Evolutionary conservation across 2,113 vertebrate species (phyloP).

Genomic region (Mormoops blainvillei): DNA sequence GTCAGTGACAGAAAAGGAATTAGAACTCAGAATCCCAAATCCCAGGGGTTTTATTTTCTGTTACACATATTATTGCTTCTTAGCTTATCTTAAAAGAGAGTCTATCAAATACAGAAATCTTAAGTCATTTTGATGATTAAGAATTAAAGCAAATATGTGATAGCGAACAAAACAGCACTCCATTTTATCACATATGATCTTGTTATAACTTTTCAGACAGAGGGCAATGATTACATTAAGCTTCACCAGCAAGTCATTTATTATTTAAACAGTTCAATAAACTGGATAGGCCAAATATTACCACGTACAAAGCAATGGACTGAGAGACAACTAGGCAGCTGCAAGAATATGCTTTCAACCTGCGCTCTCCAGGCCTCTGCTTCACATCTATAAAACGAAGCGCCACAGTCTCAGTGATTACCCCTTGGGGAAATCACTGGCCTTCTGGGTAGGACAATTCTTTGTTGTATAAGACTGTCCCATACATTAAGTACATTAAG

Average conservation of each 20-base stretch:
- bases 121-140: conserved; percentile 49
- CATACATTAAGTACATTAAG: neutral
- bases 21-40: conserved; percentile 18
- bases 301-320: neutral
- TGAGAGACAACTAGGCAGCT: neutral
- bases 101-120: conserved; percentile 19
- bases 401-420: neutral
- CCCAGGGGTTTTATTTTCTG: neutral
- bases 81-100: conserved; percentile 26
- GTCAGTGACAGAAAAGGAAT: neutral
- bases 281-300: neutral
- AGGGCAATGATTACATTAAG: conserved; percentile 33
- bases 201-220: conserved; percentile 21
- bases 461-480: neutral
- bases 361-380: neutral
- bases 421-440: neutral
- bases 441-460: neutral
- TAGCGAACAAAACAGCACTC: conserved; percentile 30
- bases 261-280: conserved; percentile 19
- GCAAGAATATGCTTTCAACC: neutral
- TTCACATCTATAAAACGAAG: neutral
- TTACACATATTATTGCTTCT: conserved; percentile 3
- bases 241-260: conserved; percentile 39
- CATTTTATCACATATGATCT: conserved; percentile 14
- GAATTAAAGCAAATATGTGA: conserved; percentile 29